These are phyloP conservation scores for Epizoanthus stellaris DNA, from an alignment of 92 coral and sea anemone genomes.

Conservation along the genomic window DNA sequence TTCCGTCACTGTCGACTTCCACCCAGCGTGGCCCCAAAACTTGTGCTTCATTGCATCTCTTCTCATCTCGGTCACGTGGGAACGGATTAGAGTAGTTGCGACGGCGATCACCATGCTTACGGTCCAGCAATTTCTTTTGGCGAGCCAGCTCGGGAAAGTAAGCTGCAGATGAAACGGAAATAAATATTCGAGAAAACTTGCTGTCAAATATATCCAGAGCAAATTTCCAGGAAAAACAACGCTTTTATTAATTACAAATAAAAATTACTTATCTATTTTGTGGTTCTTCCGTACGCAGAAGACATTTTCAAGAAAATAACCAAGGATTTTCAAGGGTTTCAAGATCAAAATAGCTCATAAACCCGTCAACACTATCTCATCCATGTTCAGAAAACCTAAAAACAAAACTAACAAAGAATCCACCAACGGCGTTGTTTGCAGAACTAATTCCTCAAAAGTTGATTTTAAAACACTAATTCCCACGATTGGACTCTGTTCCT, in stretches of 20 bases:
- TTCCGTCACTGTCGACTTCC: constrained; percentile 22
- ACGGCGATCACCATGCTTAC: constrained; percentile 78
- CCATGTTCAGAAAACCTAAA: neutral
- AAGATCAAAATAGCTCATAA: too few species aligned
- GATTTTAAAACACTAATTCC: neutral
- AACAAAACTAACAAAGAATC: neutral
- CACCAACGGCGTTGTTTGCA: neutral
- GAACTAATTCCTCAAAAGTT: neutral
- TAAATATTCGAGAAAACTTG: neutral
- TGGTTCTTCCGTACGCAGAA: too few species aligned
- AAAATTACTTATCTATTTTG: too few species aligned
- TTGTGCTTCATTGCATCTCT: neutral
- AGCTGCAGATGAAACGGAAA: constrained; percentile 49
- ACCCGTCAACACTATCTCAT: too few species aligned
- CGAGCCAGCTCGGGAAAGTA: constrained; percentile 96
- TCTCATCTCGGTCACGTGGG: constrained; percentile 48
- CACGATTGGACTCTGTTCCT: too few species aligned
- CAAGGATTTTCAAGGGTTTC: too few species aligned
- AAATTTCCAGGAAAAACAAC: neutral
- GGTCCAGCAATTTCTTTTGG: constrained; percentile 84
- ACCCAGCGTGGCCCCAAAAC: constrained; percentile 14
- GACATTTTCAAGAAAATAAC: too few species aligned
- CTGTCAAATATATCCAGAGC: neutral
- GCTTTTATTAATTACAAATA: neutral
- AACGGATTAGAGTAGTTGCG: constrained; percentile 61